Percentiles rank a stretch among this genome's conserved stretches.
Conservation (phyloP, 2,797 vertebrate genomes). For the Allobates femoralis region DNA sequence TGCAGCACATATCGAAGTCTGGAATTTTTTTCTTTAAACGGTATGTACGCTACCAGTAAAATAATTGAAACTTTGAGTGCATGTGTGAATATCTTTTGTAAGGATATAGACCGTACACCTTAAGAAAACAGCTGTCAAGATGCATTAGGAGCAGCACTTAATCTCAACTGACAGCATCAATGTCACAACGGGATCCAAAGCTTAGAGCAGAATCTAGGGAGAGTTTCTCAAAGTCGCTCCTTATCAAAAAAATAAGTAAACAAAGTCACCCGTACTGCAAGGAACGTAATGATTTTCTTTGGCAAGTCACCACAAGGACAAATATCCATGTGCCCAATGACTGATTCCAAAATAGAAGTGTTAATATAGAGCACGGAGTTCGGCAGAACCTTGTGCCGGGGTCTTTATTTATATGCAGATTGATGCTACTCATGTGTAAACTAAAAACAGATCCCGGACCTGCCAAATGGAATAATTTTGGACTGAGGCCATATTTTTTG, state of each 20-base stretch:
- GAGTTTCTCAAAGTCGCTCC: conserved; percentile 66
- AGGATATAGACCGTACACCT: conserved; percentile 67
- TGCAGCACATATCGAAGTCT: background rate
- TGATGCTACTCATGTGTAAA: conserved; percentile 79
- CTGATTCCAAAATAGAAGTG: conserved; percentile 78
- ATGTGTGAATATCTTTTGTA: conserved; percentile 67
- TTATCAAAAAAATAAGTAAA: conserved; percentile 63
- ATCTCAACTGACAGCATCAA: conserved; percentile 76
- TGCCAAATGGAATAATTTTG: conserved; percentile 80
- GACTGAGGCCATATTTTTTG: conserved; percentile 74
- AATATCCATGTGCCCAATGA: conserved; percentile 73
- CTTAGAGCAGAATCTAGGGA: conserved; percentile 75
- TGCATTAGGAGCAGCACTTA: conserved; percentile 75
- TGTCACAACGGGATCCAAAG: conserved; percentile 73
- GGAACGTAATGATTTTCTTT: conserved; percentile 75
- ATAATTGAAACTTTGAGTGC: conserved; percentile 51
- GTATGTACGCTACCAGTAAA: background rate
- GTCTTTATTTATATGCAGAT: conserved; percentile 83
- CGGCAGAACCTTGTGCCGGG: conserved; percentile 73
- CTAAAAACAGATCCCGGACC: conserved; percentile 75
- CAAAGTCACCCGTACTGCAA: conserved; percentile 73
- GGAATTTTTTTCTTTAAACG: background rate
- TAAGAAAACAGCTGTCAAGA: conserved; percentile 72
- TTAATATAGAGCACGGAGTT: conserved; percentile 78
- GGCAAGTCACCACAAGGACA: conserved; percentile 73